Conservation (phyloP, 2,797 vertebrate species). For the Lithobates sylvaticus region DNA sequence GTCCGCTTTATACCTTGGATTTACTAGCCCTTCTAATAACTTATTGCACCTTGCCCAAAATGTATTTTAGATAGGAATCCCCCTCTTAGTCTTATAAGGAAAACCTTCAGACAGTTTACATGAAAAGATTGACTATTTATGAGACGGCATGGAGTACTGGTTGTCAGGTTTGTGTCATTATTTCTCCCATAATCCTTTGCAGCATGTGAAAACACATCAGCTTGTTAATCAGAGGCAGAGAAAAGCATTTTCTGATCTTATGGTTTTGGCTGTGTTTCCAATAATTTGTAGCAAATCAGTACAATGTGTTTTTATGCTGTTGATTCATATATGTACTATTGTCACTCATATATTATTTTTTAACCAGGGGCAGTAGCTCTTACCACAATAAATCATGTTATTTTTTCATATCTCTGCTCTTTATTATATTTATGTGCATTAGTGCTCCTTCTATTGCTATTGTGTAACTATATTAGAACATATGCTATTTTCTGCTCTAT, state of each 20-base stretch:
- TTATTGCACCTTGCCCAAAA: background rate
- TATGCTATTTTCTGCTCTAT: no score
- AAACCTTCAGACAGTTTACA: background rate
- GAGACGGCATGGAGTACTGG: background rate
- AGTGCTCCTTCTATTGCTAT: background rate
- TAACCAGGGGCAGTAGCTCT: background rate
- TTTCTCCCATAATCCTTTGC: background rate
- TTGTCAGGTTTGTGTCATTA: background rate
- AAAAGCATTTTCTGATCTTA: background rate
- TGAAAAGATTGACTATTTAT: slow-evolving; percentile 4
- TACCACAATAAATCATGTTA: slow-evolving; percentile 47
- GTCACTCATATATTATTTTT: slow-evolving; percentile 32
- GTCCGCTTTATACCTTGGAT: background rate
- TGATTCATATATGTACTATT: slow-evolving; percentile 20
- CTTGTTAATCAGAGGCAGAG: background rate
- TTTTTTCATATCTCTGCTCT: slow-evolving; percentile 43
- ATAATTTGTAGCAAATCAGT: background rate
- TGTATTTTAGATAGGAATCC: background rate
- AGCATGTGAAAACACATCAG: slow-evolving; percentile 3
- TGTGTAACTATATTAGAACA: no score
- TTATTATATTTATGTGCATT: background rate
- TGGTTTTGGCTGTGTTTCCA: background rate
- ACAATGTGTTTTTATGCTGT: background rate
- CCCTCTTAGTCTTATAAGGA: background rate
- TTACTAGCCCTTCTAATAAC: background rate